These are phyloP conservation scores for Sturnira hondurensis DNA, from an alignment of 2,113 vertebrate species.

Conservation along the genomic window DNA sequence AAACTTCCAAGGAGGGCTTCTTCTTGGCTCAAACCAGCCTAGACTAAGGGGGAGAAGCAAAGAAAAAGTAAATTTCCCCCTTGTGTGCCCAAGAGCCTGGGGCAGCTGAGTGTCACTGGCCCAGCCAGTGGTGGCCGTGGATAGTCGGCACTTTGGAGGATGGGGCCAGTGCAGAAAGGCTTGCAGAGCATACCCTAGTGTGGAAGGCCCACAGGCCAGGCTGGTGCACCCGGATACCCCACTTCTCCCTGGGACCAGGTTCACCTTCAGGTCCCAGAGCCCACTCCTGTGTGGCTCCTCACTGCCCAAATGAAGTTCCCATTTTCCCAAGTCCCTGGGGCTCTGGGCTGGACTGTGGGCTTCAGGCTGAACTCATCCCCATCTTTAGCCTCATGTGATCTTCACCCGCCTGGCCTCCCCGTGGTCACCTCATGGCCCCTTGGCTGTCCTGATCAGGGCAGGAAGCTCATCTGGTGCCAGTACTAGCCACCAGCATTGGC, in stretches of 20 bases:
- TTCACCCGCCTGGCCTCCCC: neutral
- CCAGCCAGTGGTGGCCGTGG: neutral
- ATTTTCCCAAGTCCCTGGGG: accelerated
- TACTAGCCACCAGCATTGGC: neutral
- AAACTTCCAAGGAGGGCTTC: neutral
- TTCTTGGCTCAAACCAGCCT: neutral
- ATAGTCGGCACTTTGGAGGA: neutral
- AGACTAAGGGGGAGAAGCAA: neutral
- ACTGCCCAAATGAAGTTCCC: neutral
- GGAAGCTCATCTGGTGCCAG: neutral
- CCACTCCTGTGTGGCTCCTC: neutral
- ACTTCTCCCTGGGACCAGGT: neutral
- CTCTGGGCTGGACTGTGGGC: neutral
- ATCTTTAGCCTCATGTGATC: neutral
- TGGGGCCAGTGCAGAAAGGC: neutral
- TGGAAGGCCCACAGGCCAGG: neutral
- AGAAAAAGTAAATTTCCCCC: neutral
- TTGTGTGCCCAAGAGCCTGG: accelerated
- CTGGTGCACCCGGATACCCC: neutral
- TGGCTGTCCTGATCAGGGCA: neutral
- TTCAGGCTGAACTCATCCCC: neutral
- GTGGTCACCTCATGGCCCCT: neutral
- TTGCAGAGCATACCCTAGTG: neutral
- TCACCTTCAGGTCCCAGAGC: neutral
- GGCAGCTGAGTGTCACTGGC: neutral